A percentile compares a stretch with the other conserved stretches of the same genome.
These are phyloP conservation scores for Cheilosia urbana DNA, from an alignment of 2,888 invertebrate genomes.

Conservation along the genomic window DNA sequence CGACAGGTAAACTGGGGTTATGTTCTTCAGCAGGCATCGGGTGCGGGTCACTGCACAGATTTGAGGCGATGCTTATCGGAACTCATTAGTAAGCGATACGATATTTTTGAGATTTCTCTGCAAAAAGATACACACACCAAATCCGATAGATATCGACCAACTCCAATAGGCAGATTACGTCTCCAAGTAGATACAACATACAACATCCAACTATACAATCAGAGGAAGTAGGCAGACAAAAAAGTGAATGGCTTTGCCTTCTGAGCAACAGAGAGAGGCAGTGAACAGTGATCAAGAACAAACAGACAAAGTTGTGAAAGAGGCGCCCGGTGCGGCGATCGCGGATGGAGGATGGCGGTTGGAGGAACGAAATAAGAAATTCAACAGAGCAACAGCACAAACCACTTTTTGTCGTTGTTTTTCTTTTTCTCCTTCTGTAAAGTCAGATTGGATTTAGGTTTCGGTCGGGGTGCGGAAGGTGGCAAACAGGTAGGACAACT, in stretches of 20 bases:
- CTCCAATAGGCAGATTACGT: constrained; percentile 52
- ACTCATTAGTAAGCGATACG: constrained; percentile 52
- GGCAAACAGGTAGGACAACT: constrained; percentile 74
- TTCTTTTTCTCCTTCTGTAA: constrained; percentile 35
- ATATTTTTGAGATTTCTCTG: constrained; percentile 30
- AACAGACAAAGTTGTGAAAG: constrained; percentile 13
- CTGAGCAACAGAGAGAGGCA: constrained; percentile 50
- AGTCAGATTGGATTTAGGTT: constrained; percentile 71
- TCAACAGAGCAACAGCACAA: constrained; percentile 50
- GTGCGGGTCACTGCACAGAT: constrained; percentile 49
- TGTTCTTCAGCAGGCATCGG: constrained; percentile 10
- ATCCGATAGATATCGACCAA: constrained; percentile 38
- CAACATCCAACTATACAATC: background rate
- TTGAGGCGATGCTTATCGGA: constrained; percentile 39
- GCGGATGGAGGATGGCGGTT: background rate
- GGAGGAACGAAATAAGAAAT: constrained; percentile 24
- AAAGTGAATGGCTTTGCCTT: constrained; percentile 60
- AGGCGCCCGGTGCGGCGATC: constrained; percentile 11
- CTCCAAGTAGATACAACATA: constrained; percentile 4
- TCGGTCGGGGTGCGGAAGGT: constrained; percentile 69
- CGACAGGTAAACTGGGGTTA: constrained; percentile 36
- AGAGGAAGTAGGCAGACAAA: constrained; percentile 37
- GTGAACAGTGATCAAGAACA: constrained; percentile 58
- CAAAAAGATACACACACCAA: constrained; percentile 35
- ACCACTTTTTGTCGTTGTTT: constrained; percentile 46